Conservation (phyloP, 1,140 invertebrate species). For the Apis cerana region DNA sequence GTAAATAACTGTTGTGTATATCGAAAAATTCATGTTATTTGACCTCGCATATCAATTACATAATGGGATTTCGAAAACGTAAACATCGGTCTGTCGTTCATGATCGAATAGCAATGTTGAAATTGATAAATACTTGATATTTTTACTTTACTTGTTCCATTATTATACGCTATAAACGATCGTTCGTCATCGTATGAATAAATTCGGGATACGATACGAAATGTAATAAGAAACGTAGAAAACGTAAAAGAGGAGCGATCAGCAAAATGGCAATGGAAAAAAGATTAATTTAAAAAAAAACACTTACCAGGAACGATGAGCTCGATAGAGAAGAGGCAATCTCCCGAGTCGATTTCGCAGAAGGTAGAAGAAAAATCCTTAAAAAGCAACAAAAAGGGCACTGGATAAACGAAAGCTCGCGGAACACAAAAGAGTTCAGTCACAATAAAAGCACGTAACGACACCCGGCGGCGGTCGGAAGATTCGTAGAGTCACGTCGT, state of each 20-base stretch:
- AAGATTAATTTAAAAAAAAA: background rate
- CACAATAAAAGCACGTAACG: slow-evolving; percentile 59
- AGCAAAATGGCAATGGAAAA: background rate
- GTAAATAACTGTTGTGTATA: background rate
- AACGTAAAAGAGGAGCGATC: background rate
- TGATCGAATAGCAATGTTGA: no score
- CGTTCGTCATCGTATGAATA: no score
- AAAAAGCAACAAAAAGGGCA: slow-evolving; percentile 60
- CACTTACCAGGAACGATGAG: slow-evolving; percentile 24
- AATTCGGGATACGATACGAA: no score
- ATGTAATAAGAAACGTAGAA: background rate
- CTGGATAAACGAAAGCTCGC: slow-evolving; percentile 52
- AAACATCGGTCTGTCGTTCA: no score
- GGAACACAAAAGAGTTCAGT: slow-evolving; percentile 61
- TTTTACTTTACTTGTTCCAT: no score
- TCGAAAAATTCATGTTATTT: background rate
- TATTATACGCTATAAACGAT: no score
- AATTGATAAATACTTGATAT: no score
- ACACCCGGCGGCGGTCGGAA: slow-evolving; percentile 46
- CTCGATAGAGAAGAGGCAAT: background rate
- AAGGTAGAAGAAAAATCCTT: slow-evolving; percentile 59
- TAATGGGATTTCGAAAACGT: no score
- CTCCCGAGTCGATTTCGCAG: background rate
- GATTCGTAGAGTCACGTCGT: slow-evolving; percentile 1
- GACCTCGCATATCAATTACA: background rate